Base-by-base conservation (phyloP, 2,797 vertebrate genomes). In the Kryptopterus vitreolus region DNA sequence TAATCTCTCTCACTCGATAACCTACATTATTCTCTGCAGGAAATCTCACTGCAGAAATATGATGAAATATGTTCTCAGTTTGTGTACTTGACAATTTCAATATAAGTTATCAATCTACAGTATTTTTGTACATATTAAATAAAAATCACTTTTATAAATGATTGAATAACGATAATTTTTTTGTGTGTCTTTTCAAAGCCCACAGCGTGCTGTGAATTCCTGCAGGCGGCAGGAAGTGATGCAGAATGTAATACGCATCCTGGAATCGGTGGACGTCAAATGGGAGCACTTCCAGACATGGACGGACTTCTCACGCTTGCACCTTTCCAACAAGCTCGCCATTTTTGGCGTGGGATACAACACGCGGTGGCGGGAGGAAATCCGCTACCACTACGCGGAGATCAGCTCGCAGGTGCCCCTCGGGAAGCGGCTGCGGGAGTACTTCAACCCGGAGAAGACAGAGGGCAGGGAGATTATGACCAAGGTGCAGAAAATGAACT, bases 401-500 rank as follows among this genome's bases (percentile, higher is more conserved):
- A 99, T 99, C 91, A 99, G 98, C 89, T 98, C 98, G 0, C 98
- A 99, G 92, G 96, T 98, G 29, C 97, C 97, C 0, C 93, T 99
- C 0, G 97, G 97, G 12, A 99, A 99, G 81, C 93, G 98, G 1
- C 95, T 99, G 0, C 95, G 97, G 1, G 97, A 99, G 77, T 99
- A 98, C 90, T 99, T 99, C 91, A 99, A 99, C 89, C 98, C 98
- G 0, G 98, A 99, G 78, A 99, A 98, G 84, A 94, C 96, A 0
- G 98, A 99, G 85, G 98, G 98, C 10, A 92, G 96, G 16, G 87
- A 97, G 46, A 93, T 99, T 81, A 98, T 98, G 96, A 97, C 96
- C 85, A 94, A 97, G 78, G 97, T 99, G 38, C 98, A 99, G 89
- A 99, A 99, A 90, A 99, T 99, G 98, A 99, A 99, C 94, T 99